Conservation (phyloP, 2,888 invertebrate species). For the Gandaritis pyraliata region DNA sequence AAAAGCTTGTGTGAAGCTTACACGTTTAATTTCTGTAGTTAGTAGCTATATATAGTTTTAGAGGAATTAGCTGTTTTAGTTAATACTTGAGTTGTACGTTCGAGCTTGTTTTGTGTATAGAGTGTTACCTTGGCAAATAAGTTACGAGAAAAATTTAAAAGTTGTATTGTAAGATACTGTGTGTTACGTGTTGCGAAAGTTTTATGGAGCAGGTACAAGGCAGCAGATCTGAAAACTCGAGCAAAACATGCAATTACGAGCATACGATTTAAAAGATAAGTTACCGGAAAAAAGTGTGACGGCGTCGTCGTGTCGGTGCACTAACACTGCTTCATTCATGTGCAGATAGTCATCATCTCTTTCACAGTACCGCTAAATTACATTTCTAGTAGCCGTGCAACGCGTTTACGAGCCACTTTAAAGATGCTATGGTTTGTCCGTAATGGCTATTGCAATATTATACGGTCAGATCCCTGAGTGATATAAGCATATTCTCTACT, state of each 20-base stretch:
- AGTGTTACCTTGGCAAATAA: background rate
- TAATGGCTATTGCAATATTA: conserved; percentile 82
- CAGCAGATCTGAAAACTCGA: conserved; percentile 62
- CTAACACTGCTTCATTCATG: conserved; percentile 74
- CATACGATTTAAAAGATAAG: conserved; percentile 70
- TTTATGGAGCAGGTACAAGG: conserved; percentile 58
- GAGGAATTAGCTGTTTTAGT: too few relatives aligned
- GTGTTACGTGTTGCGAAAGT: conserved; percentile 61
- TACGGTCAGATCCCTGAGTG: conserved; percentile 76
- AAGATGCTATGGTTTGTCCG: conserved; percentile 78
- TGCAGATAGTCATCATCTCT: conserved; percentile 76
- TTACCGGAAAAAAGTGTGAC: conserved; percentile 74
- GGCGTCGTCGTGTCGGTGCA: conserved; percentile 63
- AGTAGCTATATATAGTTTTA: too few relatives aligned
- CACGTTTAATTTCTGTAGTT: too few relatives aligned
- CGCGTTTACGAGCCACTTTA: conserved; percentile 81
- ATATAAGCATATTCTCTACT: conserved; percentile 77
- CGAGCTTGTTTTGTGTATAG: too few relatives aligned
- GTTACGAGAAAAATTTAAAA: conserved; percentile 19
- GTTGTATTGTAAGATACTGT: conserved; percentile 15
- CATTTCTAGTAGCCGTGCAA: conserved; percentile 81
- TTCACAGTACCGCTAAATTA: conserved; percentile 82
- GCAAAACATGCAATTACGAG: conserved; percentile 60
- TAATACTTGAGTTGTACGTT: too few relatives aligned
- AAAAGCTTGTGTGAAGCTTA: too few relatives aligned